Evolutionary conservation across 2,888 invertebrate genomes (phyloP), one percentile per base, ranked within the genome.

Genomic region (Drosophila parthenogenetica): DNA sequence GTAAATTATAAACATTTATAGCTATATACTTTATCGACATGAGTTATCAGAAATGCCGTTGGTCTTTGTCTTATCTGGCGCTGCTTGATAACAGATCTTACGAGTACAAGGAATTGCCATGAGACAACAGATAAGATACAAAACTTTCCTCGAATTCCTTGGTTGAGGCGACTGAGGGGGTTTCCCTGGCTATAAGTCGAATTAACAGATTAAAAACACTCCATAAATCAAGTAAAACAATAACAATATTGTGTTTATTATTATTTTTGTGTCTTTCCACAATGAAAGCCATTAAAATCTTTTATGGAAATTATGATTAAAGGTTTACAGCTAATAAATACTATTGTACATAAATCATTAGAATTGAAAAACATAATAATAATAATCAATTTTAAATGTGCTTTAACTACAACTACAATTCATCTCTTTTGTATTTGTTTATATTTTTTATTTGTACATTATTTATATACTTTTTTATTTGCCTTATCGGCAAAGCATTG

Each of bases 1-100:
- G 54, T 25, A 50, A 53, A 63, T 75, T 86, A 81, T 66, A 55
- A 59, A 49, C 78, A 78, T 81, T 86, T 76, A 87, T 77, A 84
- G n/a, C n/a, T 81, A 68, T 71, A 71, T 76, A 25, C 50, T 69
- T 61, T 80, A 80, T 80, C 81, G 74, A 59, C 69, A 60, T 29
- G 19, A 40, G 58, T 50, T 71, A 77, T 77, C 66, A 54, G 35
- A 35, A 40, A 11, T 49, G 60, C n/a, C 32, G 8, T 10, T 49
- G 40, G 37, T 45, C 43, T 70, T 53, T 70, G 50, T 63, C 70
- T 77, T 77, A 77, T 77, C 78, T 50, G 46, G 22, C 16, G 68
- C 59, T 46, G 19, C 16, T 59, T 51, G 58, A 58, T 58, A 59
- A 50, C 11, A 37, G 59, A 55, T 63, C 60, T 50, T 19, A n/a